Base-by-base conservation (phyloP, 2,888 invertebrate species). In the Volucella bombylans region DNA sequence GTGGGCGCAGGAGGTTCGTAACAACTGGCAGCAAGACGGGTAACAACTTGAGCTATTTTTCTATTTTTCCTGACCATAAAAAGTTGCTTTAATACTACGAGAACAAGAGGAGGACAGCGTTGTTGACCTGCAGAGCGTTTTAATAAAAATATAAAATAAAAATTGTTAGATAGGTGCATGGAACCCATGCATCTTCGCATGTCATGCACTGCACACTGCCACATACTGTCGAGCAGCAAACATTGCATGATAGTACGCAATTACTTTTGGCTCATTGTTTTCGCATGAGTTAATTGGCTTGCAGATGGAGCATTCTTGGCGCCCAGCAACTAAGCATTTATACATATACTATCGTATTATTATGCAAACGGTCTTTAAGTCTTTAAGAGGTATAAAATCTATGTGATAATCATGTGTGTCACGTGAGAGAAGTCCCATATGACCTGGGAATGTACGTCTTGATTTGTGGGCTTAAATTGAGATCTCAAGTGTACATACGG, bases 221-320 rank as follows among this genome's bases (percentile, higher is more conserved):
- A 31, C 31, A 31, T 31, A 31, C 6, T 31, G 6, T 31, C 4
- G 31, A 31, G 0, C 31, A 31, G 31, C 6, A 4, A 31, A 14
- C 54, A 69, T 79, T 59, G 83, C 83, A 69, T 79, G 83, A 71
- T 65, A 80, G 74, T 76, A 83, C 80, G 80, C 80, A 83, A 83
- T 80, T 80, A 77, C 65, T 68, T 54, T 47, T 80, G 65, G 47
- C 50, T 47, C 74, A 80, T 79, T 83, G 83, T 83, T 71, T 83
- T 47, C 69, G 65, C 12, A 65, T 71, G 69, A 55, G 61, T 83
- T 80, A 83, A 83, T 80, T 83, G 83, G 74, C 57, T 54, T 47
- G 64, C 69, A 69, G 74, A 69, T 83, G 74, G 61, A 45, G 52
- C 61, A 67, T 6, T 31, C 71, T 74, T 72, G 69, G 55, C 65